Evolutionary conservation across 2,797 vertebrate species (phyloP).

Genomic region (Capromys pilorides): DNA sequence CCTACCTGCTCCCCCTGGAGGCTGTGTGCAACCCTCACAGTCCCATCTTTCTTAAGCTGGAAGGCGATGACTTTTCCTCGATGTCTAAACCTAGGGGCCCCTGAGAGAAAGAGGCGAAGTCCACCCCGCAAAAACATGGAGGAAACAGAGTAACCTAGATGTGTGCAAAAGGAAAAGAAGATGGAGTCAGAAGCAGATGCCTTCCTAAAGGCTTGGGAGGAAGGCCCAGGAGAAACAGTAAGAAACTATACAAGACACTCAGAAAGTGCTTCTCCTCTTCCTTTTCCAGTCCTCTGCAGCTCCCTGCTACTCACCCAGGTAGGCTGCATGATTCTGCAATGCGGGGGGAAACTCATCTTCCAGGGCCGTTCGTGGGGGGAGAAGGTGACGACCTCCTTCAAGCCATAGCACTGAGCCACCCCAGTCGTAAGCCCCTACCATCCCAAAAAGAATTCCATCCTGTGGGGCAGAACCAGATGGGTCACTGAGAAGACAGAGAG

Average conservation of each 20-base stretch:
- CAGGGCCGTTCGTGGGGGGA: conserved; percentile 90
- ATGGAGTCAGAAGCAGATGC: background rate
- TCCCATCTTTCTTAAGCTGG: conserved; percentile 87
- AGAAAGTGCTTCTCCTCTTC: background rate
- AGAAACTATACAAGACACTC: background rate
- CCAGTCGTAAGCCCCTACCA: conserved; percentile 98
- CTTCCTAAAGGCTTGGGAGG: background rate
- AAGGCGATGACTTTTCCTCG: conserved; percentile 97
- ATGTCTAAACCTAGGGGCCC: conserved; percentile 96
- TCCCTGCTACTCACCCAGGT: conserved; percentile 88
- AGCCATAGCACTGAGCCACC: conserved; percentile 94
- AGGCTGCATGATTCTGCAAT: conserved; percentile 95
- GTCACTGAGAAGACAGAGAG: background rate
- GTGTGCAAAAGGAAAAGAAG: background rate
- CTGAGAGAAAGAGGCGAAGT: conserved; percentile 90
- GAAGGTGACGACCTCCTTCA: conserved; percentile 83
- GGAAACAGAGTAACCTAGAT: conserved; percentile 94
- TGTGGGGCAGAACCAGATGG: conserved; percentile 76
- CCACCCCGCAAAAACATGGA: conserved; percentile 90
- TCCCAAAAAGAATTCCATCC: conserved; percentile 96
- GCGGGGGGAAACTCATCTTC: conserved; percentile 93
- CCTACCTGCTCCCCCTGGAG: conserved; percentile 95
- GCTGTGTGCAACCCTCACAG: conserved; percentile 90
- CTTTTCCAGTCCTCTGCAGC: background rate
- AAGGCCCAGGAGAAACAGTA: background rate